Base-by-base conservation (phyloP, 2,888 invertebrate species). In the Oxytorus armatus region DNA sequence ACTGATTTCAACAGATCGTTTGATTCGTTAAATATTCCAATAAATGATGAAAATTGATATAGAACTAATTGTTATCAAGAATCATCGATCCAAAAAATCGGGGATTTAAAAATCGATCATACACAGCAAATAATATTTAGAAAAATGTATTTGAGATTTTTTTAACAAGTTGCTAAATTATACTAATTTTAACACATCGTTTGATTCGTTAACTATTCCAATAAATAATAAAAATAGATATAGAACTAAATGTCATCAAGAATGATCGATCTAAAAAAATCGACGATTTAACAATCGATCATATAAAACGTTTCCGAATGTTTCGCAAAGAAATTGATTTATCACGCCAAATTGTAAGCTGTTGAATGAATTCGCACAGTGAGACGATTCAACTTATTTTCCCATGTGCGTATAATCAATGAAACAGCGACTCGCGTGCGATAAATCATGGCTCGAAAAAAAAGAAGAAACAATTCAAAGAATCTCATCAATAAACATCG, bases 401-500 rank as follows among this genome's bases (percentile, higher is more conserved):
- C 18, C 21, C 49, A 14, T 10, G 5, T 42, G 16, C 33, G 29
- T 18, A 65, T 51, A 66, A 76, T 79, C 59, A 68, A 72, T 70
- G 42, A 14, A 66, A 53, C 61, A 53, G 72, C 51, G 42, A 36
- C 33, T 57, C 29, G 47, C 70, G 53, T 23, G 36, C 23, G 23
- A 72, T 72, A 63, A 63, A 79, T 79, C 57, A 79, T 66, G 33
- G 66, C 21, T 14, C 29, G 29, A 10, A 8, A 25, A 61, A 61
- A 68, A 55, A 53, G 29, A 44, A 51, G 16, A 44, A 21, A 55
- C 10, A 51, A 29, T 61, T 39, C 82, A 81, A 85, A 81, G 73
- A 83, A 82, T 87, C 88, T 47, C 23, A 88, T 90, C 87, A 87
- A 88, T 89, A 88, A 89, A 87, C 83, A 84, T 82, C 16, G 49